Conservation (phyloP, 1,140 invertebrate genomes). For the Diorhabda carinulata region DNA sequence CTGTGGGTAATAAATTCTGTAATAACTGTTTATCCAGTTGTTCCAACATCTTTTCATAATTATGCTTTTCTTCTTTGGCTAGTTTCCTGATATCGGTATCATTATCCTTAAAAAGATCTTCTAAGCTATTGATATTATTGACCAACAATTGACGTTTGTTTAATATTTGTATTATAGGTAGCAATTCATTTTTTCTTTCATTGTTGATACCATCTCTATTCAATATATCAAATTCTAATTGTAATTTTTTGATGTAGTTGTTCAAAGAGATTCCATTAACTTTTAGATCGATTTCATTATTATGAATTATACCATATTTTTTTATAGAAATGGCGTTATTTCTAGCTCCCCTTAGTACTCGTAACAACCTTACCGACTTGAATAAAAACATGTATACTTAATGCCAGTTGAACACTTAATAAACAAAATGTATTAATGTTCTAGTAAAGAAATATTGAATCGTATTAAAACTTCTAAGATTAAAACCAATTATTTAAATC, state of each 20-base stretch:
- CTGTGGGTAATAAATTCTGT: constrained; percentile 47
- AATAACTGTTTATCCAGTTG: constrained; percentile 52
- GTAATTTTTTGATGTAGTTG: constrained; percentile 39
- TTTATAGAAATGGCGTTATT: background rate
- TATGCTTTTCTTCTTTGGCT: constrained; percentile 53
- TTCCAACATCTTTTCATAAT: constrained; percentile 48
- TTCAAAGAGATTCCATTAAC: constrained; percentile 35
- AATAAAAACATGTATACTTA: too few relatives aligned
- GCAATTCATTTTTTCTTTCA: constrained; percentile 31
- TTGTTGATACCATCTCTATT: constrained; percentile 12
- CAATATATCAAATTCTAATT: constrained; percentile 35
- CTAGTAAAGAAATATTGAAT: too few relatives aligned
- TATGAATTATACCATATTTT: background rate
- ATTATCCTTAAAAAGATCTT: constrained; percentile 51
- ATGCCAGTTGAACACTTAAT: too few relatives aligned
- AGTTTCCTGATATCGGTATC: constrained; percentile 56
- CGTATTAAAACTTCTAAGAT: too few relatives aligned
- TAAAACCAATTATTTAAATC: too few relatives aligned
- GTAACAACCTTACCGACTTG: too few relatives aligned
- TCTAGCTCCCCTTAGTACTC: background rate
- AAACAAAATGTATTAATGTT: too few relatives aligned
- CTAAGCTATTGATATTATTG: constrained; percentile 49
- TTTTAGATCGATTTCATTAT: constrained; percentile 33
- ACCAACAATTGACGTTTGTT: constrained; percentile 44
- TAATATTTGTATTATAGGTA: constrained; percentile 44